phyloP scores from a whole-genome alignment of 2,797 vertebrate species.

The Rallus crepitans region DNA sequence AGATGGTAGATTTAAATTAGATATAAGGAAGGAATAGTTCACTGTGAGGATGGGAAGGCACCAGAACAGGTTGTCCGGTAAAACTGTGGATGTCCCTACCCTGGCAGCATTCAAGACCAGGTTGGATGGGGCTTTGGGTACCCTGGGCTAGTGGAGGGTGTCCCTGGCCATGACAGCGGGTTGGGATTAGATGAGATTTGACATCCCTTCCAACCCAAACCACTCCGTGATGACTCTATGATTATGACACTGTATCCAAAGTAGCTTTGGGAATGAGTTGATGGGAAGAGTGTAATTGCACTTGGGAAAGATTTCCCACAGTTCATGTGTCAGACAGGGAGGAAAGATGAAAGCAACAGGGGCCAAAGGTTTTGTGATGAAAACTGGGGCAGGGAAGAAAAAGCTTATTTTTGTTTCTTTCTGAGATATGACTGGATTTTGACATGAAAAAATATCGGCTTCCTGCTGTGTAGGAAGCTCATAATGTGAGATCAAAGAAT shows the following conservation, averaged over 20 bases:
- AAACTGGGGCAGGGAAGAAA: slow-evolving; percentile 67
- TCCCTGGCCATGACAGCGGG: too few relatives aligned
- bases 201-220: too few relatives aligned
- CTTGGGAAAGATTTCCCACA: slow-evolving; percentile 57
- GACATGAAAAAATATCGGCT: slow-evolving; percentile 50
- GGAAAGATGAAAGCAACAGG: slow-evolving; percentile 47
- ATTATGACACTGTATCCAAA: slow-evolving; percentile 1
- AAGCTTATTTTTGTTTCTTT: slow-evolving; percentile 70
- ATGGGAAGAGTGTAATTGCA: slow-evolving; percentile 19
- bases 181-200: too few relatives aligned
- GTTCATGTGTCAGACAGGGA: slow-evolving; percentile 50
- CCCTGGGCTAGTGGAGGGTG: too few relatives aligned
- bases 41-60: too few relatives aligned
- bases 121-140: too few relatives aligned
- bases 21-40: too few relatives aligned
- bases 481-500: slow-evolving; percentile 39
- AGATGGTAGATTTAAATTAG: too few relatives aligned
- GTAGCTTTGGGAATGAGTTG: slow-evolving; percentile 34
- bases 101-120: too few relatives aligned
- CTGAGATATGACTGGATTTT: slow-evolving; percentile 51
- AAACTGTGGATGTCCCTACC: too few relatives aligned
- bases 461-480: slow-evolving; percentile 56
- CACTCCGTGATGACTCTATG: too few relatives aligned
- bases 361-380: slow-evolving; percentile 64
- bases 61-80: too few relatives aligned